Conservation (phyloP, 2,888 invertebrate genomes). For the Carcina quercana region DNA sequence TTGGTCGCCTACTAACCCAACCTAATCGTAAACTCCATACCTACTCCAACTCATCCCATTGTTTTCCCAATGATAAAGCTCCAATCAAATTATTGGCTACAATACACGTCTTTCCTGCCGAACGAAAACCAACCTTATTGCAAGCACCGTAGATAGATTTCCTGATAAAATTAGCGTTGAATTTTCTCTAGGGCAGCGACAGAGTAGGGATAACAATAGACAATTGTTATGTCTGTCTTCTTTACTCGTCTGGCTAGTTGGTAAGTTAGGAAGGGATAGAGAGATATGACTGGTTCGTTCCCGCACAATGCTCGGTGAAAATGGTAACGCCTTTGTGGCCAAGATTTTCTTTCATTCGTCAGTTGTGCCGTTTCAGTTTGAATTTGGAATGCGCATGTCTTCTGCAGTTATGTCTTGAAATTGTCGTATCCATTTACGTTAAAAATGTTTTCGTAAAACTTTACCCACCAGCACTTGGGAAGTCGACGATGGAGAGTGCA, state of each 20-base stretch:
- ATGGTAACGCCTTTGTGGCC: constrained; percentile 47
- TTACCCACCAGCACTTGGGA: too few relatives aligned
- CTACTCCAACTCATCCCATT: constrained; percentile 41
- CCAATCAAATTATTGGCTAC: constrained; percentile 67
- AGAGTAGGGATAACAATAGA: constrained; percentile 71
- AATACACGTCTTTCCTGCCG: constrained; percentile 22
- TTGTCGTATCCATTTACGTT: constrained; percentile 24
- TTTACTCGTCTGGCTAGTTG: constrained; percentile 53
- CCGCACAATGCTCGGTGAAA: constrained; percentile 48
- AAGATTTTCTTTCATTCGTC: constrained; percentile 60
- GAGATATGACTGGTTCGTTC: constrained; percentile 34
- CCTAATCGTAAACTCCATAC: constrained; percentile 35
- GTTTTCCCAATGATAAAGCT: constrained; percentile 63
- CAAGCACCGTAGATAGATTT: constrained; percentile 8
- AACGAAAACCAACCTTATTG: constrained; percentile 26
- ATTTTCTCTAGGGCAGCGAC: constrained; percentile 42
- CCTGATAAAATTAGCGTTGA: constrained; percentile 31
- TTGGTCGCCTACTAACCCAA: constrained; percentile 31
- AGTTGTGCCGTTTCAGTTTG: constrained; percentile 27
- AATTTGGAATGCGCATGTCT: constrained; percentile 21
- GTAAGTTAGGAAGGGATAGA: constrained; percentile 37
- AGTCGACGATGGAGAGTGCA: too few relatives aligned
- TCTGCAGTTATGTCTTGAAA: too few relatives aligned
- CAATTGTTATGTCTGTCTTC: constrained; percentile 71
- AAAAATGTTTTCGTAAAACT: too few relatives aligned